Conservation (phyloP, 2,888 invertebrate species). For the Dryobota labecula region DNA sequence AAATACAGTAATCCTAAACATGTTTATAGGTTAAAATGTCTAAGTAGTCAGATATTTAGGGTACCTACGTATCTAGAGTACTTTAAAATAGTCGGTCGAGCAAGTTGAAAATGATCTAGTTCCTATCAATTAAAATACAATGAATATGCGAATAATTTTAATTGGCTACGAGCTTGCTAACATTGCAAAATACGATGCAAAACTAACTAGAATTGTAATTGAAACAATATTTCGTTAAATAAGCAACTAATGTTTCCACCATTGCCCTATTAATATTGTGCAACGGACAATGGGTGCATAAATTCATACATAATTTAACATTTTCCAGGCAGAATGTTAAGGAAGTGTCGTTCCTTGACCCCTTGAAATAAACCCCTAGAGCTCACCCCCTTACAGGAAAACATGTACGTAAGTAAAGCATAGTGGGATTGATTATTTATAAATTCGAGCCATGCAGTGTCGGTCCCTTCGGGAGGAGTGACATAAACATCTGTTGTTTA, state of each 20-base stretch:
- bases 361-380: constrained; percentile 47
- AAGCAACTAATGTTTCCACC: constrained; percentile 19
- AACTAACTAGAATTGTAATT: constrained; percentile 54
- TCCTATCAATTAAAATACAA: constrained; percentile 27
- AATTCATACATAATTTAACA: constrained; percentile 8
- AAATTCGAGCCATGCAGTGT: constrained; percentile 73
- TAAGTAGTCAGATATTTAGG: constrained; percentile 21
- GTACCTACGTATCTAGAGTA: constrained; percentile 7
- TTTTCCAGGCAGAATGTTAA: constrained; percentile 12
- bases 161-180: constrained; percentile 40
- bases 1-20: constrained; percentile 31
- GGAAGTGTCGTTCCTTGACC: constrained; percentile 45
- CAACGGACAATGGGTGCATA: constrained; percentile 6
- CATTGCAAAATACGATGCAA: constrained; percentile 37
- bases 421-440: constrained; percentile 77
- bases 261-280: constrained; percentile 19
- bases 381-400: constrained; percentile 53
- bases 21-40: constrained; percentile 31
- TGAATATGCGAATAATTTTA: constrained; percentile 44
- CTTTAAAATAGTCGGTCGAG: constrained; percentile 22
- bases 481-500: constrained; percentile 84
- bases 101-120: constrained; percentile 5
- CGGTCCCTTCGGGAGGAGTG: constrained; percentile 69
- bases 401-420: constrained; percentile 51
- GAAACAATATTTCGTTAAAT: constrained; percentile 45